Conservation (phyloP, 2,113 vertebrate genomes). For the Numenius arquata region DNA sequence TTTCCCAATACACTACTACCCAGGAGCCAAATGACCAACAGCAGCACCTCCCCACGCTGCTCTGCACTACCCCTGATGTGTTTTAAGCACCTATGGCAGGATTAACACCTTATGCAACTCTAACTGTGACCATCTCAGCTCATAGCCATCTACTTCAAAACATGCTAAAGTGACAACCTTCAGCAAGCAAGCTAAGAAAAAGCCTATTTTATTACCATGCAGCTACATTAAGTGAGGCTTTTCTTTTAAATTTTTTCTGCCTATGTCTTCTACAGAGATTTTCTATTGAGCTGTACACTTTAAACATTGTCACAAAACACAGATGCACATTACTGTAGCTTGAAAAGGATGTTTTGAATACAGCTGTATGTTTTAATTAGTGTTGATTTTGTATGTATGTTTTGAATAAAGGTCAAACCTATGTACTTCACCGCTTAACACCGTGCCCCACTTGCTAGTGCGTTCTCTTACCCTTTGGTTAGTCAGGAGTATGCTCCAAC, state of each 20-base stretch:
- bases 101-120: not conserved
- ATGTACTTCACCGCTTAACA: not conserved
- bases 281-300: not conserved
- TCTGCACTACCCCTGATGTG: not conserved
- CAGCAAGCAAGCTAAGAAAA: not conserved
- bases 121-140: not conserved
- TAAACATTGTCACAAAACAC: not conserved
- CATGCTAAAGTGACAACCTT: not conserved
- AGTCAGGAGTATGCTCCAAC: rapidly evolving
- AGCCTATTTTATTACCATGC: not conserved
- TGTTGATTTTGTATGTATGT: too few relatives aligned
- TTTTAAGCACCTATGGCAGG: not conserved
- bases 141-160: not conserved
- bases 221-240: not conserved
- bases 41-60: not conserved
- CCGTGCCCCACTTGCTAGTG: not conserved
- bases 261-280: not conserved
- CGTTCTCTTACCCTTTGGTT: not conserved
- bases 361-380: not conserved
- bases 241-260: not conserved
- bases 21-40: not conserved
- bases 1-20: not conserved
- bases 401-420: not conserved
- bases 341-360: not conserved
- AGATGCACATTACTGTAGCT: not conserved